Percentiles rank a stretch among this genome's conserved stretches.
Evolutionary conservation across 1,140 invertebrate species (phyloP).

Genomic region (Bombus fervidus): DNA sequence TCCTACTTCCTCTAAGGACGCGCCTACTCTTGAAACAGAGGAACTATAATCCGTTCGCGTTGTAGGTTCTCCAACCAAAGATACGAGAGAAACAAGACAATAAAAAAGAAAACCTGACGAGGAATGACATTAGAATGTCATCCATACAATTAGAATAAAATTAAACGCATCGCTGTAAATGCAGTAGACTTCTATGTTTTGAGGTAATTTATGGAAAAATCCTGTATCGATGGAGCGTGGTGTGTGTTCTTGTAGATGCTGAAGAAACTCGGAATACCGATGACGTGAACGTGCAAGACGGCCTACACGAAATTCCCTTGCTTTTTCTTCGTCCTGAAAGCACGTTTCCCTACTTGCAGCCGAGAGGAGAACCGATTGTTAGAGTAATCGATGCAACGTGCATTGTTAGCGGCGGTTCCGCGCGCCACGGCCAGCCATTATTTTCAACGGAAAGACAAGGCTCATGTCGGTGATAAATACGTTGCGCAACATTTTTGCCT

Average conservation of each 20-base stretch:
- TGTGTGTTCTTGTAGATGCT: not conserved
- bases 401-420: constrained; percentile 22
- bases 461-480: constrained; percentile 41
- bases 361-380: constrained; percentile 17
- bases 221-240: not conserved
- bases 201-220: constrained; percentile 27
- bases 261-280: constrained; percentile 31
- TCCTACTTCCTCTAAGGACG: constrained; percentile 41
- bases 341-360: constrained; percentile 10
- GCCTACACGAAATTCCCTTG: constrained; percentile 27
- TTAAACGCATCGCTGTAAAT: constrained; percentile 12
- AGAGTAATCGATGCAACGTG: constrained; percentile 25
- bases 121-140: constrained; percentile 63
- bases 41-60: constrained; percentile 42
- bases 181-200: not conserved
- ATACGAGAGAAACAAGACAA: not conserved
- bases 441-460: constrained; percentile 36
- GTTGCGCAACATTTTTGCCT: constrained; percentile 28
- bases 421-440: constrained; percentile 12
- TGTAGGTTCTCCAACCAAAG: not conserved
- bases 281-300: constrained; percentile 1
- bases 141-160: constrained; percentile 56
- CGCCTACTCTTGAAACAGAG: constrained; percentile 52
- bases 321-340: not conserved
- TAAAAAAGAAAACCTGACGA: constrained; percentile 5